phyloP scores from a whole-genome alignment of 2,888 invertebrate genomes.

The Ceramica pisi region DNA sequence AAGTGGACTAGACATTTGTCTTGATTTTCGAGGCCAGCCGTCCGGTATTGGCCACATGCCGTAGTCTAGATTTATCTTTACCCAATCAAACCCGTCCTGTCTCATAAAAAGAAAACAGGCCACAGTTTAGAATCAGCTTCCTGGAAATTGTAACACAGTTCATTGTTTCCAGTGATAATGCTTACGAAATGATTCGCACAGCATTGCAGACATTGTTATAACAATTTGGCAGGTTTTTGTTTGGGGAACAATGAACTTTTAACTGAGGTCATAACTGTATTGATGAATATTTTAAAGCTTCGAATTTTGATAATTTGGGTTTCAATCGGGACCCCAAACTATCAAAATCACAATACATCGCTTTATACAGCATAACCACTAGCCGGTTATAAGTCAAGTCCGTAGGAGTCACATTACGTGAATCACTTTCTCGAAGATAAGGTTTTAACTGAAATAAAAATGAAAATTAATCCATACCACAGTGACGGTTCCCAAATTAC shows the following conservation, averaged over 20 bases:
- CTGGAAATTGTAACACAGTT: constrained; percentile 71
- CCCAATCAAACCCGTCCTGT: constrained; percentile 51
- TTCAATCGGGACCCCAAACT: no score
- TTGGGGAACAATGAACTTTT: constrained; percentile 72
- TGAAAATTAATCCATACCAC: background rate
- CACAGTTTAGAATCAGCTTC: constrained; percentile 64
- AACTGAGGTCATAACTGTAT: constrained; percentile 59
- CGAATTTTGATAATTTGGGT: background rate
- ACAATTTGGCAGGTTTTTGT: constrained; percentile 58
- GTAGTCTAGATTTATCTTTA: constrained; percentile 40
- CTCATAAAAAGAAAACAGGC: constrained; percentile 52
- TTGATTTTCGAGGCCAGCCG: constrained; percentile 27
- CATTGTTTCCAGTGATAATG: constrained; percentile 67
- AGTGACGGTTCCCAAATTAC: background rate
- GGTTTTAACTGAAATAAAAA: no score
- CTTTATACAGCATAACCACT: no score
- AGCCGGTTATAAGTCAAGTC: no score
- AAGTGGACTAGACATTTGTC: background rate
- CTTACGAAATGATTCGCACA: constrained; percentile 67
- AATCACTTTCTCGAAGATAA: background rate
- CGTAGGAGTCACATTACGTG: no score
- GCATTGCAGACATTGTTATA: constrained; percentile 59
- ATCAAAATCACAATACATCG: no score
- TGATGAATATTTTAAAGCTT: background rate
- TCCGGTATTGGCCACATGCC: constrained; percentile 34